A percentile compares a stretch with the other conserved stretches of the same genome.
phyloP scores from a whole-genome alignment of 2,113 vertebrate genomes.

The Piprites chloris region DNA sequence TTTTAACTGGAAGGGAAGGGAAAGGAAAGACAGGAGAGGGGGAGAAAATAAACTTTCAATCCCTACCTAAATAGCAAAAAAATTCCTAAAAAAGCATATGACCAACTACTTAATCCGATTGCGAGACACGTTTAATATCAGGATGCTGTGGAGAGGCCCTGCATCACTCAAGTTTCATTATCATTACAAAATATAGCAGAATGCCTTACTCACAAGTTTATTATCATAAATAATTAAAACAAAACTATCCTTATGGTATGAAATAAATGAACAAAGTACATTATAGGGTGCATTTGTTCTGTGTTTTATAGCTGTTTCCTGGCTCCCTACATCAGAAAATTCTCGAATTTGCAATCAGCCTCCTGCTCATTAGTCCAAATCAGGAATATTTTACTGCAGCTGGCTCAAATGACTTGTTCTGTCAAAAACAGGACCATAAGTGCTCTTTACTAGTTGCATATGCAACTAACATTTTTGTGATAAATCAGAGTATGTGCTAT shows the following conservation, averaged over 20 bases:
- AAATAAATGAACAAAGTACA: conserved; percentile 45
- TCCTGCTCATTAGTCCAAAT: conserved; percentile 31
- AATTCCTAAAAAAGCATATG: neutral
- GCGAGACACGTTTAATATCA: conserved; percentile 1
- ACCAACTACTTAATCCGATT: neutral
- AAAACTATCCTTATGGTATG: conserved; percentile 26
- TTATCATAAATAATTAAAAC: conserved; percentile 63
- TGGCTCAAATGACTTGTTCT: neutral
- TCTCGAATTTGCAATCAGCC: conserved; percentile 11
- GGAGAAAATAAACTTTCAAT: neutral
- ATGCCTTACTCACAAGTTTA: conserved; percentile 33
- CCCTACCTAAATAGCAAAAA: neutral
- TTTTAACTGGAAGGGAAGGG: neutral
- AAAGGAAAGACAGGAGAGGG: neutral
- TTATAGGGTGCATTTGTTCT: conserved; percentile 9
- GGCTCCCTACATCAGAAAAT: conserved; percentile 12
- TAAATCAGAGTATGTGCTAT: neutral
- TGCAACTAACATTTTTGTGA: neutral
- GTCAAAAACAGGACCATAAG: neutral
- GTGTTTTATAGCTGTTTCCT: conserved; percentile 3
- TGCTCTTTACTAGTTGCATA: neutral
- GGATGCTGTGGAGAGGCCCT: neutral
- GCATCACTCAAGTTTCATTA: conserved; percentile 42
- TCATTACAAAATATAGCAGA: conserved; percentile 22
- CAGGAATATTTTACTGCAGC: neutral